phyloP scores from a whole-genome alignment of 2,888 invertebrate species.

The Lasioglossum vierecki region DNA sequence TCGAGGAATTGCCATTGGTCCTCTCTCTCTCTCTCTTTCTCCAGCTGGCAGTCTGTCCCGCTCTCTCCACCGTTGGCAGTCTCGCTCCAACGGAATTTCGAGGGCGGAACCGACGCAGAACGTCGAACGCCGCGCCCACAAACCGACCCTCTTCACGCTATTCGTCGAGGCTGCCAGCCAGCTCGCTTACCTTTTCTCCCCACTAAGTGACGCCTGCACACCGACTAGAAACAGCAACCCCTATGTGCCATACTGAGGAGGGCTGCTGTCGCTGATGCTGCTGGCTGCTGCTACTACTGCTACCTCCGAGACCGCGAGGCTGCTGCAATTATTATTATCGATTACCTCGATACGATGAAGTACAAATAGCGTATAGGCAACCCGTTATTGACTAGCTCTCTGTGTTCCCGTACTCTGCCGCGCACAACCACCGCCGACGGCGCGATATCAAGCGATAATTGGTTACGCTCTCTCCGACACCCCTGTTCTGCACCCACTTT shows the following conservation, averaged over 20 bases:
- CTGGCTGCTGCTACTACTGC: conserved; percentile 30
- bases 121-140: conserved; percentile 69
- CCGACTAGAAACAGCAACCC: conserved; percentile 55
- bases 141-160: conserved; percentile 73
- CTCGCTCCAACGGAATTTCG: conserved; percentile 36
- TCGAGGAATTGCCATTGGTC: conserved; percentile 41
- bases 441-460: conserved; percentile 68
- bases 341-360: conserved; percentile 74
- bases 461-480: conserved; percentile 55
- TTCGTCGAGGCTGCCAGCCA: conserved; percentile 68
- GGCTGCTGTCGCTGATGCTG: conserved; percentile 40
- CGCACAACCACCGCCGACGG: conserved; percentile 45
- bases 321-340: conserved; percentile 77
- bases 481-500: conserved; percentile 26
- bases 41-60: neutral
- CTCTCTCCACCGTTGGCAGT: neutral
- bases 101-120: conserved; percentile 63
- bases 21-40: conserved; percentile 27
- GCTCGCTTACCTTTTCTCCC: conserved; percentile 57
- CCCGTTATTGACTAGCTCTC: conserved; percentile 69
- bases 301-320: conserved; percentile 64
- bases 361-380: conserved; percentile 75
- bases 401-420: conserved; percentile 53
- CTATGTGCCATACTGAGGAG: conserved; percentile 50
- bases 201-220: conserved; percentile 41